Percentiles rank a stretch among this genome's conserved stretches.
Conservation (phyloP, 2,888 invertebrate species). For the Eupithecia subfuscata region DNA sequence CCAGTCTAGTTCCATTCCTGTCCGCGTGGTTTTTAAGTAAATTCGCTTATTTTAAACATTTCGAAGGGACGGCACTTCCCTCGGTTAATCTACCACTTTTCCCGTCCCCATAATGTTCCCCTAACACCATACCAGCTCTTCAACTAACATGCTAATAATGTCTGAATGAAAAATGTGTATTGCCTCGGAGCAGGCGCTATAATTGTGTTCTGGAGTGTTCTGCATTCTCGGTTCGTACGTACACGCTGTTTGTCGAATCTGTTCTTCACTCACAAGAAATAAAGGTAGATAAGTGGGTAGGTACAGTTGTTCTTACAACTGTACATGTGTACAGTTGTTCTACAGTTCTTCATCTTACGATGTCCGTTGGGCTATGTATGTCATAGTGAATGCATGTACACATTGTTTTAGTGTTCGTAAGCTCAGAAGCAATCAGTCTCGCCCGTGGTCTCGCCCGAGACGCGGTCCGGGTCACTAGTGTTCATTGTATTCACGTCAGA, state of each 20-base stretch:
- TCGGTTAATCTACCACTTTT: neutral
- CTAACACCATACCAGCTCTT: constrained; percentile 23
- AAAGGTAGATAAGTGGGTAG: neutral
- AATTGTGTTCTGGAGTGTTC: constrained; percentile 11
- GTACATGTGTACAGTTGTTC: too few species aligned
- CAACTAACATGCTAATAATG: constrained; percentile 42
- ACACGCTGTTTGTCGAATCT: neutral
- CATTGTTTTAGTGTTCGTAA: too few species aligned
- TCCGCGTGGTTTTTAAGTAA: too few species aligned
- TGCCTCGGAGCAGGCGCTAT: constrained; percentile 20
- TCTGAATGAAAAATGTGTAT: constrained; percentile 44
- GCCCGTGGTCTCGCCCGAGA: too few species aligned
- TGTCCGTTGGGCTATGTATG: too few species aligned
- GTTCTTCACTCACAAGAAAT: neutral
- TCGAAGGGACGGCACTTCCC: neutral
- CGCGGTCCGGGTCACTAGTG: too few species aligned
- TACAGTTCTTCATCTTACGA: too few species aligned
- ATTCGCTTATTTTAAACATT: neutral
- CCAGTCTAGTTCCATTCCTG: too few species aligned
- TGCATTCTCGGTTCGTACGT: constrained; percentile 1
- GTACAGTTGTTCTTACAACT: too few species aligned
- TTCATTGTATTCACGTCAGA: too few species aligned
- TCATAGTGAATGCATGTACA: too few species aligned
- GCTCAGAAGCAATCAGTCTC: too few species aligned
- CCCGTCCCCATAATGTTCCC: neutral